Conservation (phyloP, 2,797 vertebrate genomes). For the Todus mexicanus region DNA sequence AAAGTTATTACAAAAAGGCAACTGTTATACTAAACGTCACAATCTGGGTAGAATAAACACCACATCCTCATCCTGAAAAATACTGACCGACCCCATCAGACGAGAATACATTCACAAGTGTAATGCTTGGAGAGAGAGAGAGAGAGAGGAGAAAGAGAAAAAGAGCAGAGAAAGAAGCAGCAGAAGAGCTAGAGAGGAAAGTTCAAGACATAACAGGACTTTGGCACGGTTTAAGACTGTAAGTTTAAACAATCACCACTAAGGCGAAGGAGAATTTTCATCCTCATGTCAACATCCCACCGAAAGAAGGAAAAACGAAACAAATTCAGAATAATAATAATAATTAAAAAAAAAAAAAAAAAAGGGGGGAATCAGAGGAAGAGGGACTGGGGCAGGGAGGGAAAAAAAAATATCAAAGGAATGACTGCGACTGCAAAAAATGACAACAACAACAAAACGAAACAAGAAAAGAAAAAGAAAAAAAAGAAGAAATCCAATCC, state of each 20-base stretch:
- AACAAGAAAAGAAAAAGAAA: neutral
- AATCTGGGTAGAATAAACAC: slow-evolving; percentile 92
- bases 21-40: slow-evolving; percentile 96
- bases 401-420: slow-evolving; percentile 75
- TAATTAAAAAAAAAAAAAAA: too few species aligned
- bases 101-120: slow-evolving; percentile 99
- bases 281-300: slow-evolving; percentile 85
- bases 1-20: slow-evolving; percentile 99
- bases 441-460: slow-evolving; percentile 35
- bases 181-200: slow-evolving; percentile 72
- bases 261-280: slow-evolving; percentile 85
- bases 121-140: slow-evolving; percentile 78
- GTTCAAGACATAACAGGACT: slow-evolving; percentile 99
- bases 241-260: slow-evolving; percentile 96
- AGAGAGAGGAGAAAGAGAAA: neutral
- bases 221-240: slow-evolving; percentile 99
- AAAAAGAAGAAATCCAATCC: slow-evolving; percentile 79
- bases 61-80: slow-evolving; percentile 95
- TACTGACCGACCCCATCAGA: slow-evolving; percentile 98
- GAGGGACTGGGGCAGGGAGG: neutral
- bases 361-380: slow-evolving; percentile 42
- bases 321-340: neutral
- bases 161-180: slow-evolving; percentile 39
- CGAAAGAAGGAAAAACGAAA: slow-evolving; percentile 55
- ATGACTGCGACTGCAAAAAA: slow-evolving; percentile 82